phyloP scores from a whole-genome alignment of 2,888 invertebrate species.

The Carcina quercana region DNA sequence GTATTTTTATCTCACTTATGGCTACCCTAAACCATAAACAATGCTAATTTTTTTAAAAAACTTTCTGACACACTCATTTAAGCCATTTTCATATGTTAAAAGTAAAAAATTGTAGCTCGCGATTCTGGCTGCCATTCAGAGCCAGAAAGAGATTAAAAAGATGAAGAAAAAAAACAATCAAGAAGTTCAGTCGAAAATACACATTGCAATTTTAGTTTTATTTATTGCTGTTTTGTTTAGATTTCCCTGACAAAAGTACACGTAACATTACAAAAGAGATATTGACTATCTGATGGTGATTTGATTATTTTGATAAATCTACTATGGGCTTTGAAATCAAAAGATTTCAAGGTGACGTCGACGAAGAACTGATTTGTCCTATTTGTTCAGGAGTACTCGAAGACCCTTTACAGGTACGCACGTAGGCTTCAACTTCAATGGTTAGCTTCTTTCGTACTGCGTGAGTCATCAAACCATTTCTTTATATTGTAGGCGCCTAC shows the following conservation, averaged over 20 bases:
- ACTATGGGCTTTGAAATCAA: slow-evolving; percentile 95
- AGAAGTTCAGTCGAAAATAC: too few species aligned
- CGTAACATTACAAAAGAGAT: slow-evolving; percentile 15
- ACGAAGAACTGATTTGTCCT: slow-evolving; percentile 96
- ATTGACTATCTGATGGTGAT: background rate
- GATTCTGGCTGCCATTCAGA: too few species aligned
- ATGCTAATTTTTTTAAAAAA: too few species aligned
- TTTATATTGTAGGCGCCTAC: slow-evolving; percentile 83
- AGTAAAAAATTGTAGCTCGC: too few species aligned
- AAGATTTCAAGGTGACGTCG: slow-evolving; percentile 96
- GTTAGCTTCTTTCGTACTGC: too few species aligned
- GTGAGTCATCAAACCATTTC: too few species aligned
- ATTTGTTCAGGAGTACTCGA: slow-evolving; percentile 97
- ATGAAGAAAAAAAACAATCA: too few species aligned
- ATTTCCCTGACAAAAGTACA: slow-evolving; percentile 21
- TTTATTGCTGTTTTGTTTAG: slow-evolving; percentile 33
- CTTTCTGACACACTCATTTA: too few species aligned
- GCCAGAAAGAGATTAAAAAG: too few species aligned
- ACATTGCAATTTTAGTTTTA: slow-evolving; percentile 24
- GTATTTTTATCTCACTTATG: too few species aligned
- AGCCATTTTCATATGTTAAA: too few species aligned
- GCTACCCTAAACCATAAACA: too few species aligned
- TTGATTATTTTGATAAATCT: slow-evolving; percentile 30
- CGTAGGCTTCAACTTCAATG: background rate
- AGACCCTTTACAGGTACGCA: slow-evolving; percentile 91